Evolutionary conservation across 2,888 invertebrate genomes (phyloP).

Genomic region (Scaptomyza parva): DNA sequence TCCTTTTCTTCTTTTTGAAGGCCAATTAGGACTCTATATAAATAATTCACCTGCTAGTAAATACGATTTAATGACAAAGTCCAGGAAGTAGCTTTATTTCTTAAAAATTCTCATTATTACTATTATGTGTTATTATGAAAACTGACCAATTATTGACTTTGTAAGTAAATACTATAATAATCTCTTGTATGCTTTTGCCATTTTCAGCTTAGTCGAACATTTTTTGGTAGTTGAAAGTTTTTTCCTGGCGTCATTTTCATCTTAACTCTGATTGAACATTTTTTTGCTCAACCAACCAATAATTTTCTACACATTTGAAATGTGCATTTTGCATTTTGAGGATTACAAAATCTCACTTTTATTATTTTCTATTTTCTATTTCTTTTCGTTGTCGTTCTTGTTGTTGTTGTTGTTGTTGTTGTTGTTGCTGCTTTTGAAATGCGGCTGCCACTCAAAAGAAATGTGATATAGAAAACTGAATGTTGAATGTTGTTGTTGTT

Average conservation of each 20-base stretch:
- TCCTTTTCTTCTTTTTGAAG: not conserved
- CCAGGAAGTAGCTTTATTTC: not conserved
- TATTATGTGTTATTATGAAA: too few species aligned
- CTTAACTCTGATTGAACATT: slow-evolving; percentile 6
- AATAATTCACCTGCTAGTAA: not conserved
- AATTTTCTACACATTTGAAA: slow-evolving; percentile 21
- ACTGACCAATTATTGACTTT: not conserved
- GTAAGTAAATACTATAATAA: not conserved
- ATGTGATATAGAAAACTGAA: slow-evolving; percentile 20
- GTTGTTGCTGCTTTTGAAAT: slow-evolving; percentile 10
- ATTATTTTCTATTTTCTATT: slow-evolving; percentile 11
- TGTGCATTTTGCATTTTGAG: slow-evolving; percentile 31
- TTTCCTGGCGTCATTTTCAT: slow-evolving; percentile 9
- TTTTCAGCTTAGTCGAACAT: slow-evolving; percentile 8
- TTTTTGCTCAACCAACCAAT: slow-evolving; percentile 1
- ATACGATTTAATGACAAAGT: not conserved
- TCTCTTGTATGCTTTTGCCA: not conserved
- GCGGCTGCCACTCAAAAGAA: slow-evolving; percentile 33
- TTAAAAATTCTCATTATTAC: not conserved
- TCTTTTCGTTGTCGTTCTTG: too few species aligned
- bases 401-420: too few species aligned
- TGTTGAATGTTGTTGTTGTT: not conserved
- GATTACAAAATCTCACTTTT: slow-evolving; percentile 21
- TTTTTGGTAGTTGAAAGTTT: too few species aligned
- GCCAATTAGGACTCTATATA: slow-evolving; percentile 32